Evolutionary conservation across 2,113 vertebrate species (phyloP).

Genomic region (Turnix velox): DNA sequence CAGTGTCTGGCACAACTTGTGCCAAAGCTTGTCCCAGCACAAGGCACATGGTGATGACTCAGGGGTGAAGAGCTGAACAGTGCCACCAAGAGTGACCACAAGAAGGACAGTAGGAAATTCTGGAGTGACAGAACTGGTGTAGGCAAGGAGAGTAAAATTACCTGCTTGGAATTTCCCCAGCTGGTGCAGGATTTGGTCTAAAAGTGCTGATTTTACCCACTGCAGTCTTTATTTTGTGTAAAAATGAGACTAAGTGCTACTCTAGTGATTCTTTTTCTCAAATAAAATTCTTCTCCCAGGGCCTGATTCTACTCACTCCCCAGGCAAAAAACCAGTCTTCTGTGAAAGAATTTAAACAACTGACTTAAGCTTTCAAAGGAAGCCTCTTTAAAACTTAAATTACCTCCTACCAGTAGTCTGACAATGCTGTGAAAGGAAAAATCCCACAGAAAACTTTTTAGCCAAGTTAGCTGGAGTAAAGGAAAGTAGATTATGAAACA

Average conservation of each 20-base stretch:
- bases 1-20: neutral
- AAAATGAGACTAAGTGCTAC: neutral
- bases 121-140: neutral
- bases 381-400: neutral
- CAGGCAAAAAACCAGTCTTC: neutral
- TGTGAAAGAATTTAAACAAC: accelerated
- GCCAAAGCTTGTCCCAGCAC: accelerated
- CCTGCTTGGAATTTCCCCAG: neutral
- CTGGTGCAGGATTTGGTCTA: accelerated
- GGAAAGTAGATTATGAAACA: neutral
- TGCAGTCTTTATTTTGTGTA: neutral
- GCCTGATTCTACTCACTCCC: neutral
- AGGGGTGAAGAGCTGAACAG: neutral
- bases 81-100: neutral
- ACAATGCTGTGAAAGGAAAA: neutral
- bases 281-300: neutral
- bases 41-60: accelerated
- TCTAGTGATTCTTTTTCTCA: neutral
- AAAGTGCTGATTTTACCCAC: neutral
- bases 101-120: neutral
- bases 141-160: neutral
- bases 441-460: neutral
- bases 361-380: neutral
- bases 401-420: neutral
- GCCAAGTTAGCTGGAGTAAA: neutral